Evolutionary conservation across 2,113 vertebrate genomes (phyloP).

Genomic region (Capreolus pygargus): DNA sequence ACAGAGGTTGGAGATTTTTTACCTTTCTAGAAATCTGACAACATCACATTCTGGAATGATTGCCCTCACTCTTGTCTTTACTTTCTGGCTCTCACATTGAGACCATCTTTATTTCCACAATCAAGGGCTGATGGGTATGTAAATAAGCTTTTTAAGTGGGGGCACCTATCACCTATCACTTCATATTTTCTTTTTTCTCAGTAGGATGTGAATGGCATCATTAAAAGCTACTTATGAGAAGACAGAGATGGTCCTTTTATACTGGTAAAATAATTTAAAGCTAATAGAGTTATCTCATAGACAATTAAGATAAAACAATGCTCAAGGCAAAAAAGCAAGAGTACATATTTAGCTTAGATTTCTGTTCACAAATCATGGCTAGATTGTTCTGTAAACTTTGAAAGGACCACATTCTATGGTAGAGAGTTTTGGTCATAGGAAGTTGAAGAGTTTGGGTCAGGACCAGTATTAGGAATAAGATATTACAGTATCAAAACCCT

Average conservation of each 20-base stretch:
- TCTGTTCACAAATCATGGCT: background rate
- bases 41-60: background rate
- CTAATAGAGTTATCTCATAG: background rate
- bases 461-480: background rate
- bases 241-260: background rate
- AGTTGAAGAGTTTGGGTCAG: background rate
- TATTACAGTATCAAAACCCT: background rate
- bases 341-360: background rate
- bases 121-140: background rate
- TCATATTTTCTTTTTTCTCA: background rate
- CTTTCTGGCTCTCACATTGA: background rate
- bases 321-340: background rate
- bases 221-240: slow-evolving; percentile 34
- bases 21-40: background rate
- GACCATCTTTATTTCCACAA: background rate
- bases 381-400: background rate
- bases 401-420: background rate
- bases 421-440: background rate
- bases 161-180: background rate
- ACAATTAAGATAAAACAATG: background rate
- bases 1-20: background rate
- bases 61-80: background rate
- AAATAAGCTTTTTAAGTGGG: background rate
- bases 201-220: background rate
- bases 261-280: background rate